Evolutionary conservation across 2,888 invertebrate genomes (phyloP).

Genomic region (Parnassius mnemosyne): DNA sequence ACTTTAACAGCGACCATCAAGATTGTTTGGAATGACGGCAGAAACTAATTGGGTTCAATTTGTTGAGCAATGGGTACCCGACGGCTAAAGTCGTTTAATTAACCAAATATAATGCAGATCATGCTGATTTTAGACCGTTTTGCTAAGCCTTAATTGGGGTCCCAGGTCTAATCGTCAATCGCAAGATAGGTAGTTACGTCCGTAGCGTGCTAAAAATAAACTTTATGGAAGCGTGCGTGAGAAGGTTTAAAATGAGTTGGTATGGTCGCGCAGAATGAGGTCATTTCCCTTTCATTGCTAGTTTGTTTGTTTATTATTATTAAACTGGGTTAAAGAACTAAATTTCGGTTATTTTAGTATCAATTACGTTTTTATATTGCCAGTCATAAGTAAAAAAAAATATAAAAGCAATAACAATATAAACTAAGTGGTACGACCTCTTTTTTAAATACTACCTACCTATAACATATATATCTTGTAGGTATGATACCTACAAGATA

Average conservation of each 20-base stretch:
- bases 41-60: constrained; percentile 45
- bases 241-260: constrained; percentile 58
- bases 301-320: constrained; percentile 57
- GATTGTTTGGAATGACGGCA: constrained; percentile 49
- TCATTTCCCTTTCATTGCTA: constrained; percentile 70
- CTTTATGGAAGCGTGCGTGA: constrained; percentile 71
- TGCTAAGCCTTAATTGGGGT: constrained; percentile 62
- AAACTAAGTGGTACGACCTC: too few relatives aligned
- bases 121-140: constrained; percentile 52
- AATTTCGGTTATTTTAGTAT: too few relatives aligned
- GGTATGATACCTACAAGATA: too few relatives aligned
- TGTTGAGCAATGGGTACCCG: constrained; percentile 42
- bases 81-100: constrained; percentile 45
- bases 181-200: constrained; percentile 66
- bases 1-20: constrained; percentile 38
- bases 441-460: too few relatives aligned
- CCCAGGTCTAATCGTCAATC: constrained; percentile 61
- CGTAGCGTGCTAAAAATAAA: constrained; percentile 66
- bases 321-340: constrained; percentile 44
- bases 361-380: too few relatives aligned
- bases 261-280: constrained; percentile 58
- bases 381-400: too few relatives aligned
- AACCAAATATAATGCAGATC: constrained; percentile 47
- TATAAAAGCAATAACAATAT: too few relatives aligned
- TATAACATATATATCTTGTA: too few relatives aligned